These are phyloP conservation scores for Muschampia plurimacula DNA, from an alignment of 2,888 invertebrate species.

Conservation along the genomic window DNA sequence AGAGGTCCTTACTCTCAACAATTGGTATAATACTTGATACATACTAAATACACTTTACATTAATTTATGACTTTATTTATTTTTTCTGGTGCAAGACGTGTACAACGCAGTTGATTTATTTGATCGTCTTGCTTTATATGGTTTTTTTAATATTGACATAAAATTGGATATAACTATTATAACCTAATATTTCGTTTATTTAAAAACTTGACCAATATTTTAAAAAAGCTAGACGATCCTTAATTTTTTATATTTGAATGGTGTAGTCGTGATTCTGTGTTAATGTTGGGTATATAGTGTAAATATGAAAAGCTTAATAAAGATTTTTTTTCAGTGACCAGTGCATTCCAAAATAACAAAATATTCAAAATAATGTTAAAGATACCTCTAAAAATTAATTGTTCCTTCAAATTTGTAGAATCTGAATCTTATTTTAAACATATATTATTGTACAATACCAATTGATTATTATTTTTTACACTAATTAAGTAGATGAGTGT, in stretches of 20 bases:
- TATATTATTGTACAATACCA: too few relatives aligned
- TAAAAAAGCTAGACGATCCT: constrained; percentile 49
- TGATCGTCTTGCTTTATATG: constrained; percentile 57
- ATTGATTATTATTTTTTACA: too few relatives aligned
- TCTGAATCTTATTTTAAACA: not conserved
- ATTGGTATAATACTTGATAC: too few relatives aligned
- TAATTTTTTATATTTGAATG: constrained; percentile 35
- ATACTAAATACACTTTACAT: not conserved
- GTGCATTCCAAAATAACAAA: constrained; percentile 4
- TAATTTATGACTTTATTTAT: constrained; percentile 7
- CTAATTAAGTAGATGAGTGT: too few relatives aligned
- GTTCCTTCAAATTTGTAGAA: not conserved
- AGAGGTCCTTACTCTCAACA: too few relatives aligned
- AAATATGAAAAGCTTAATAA: constrained; percentile 41
- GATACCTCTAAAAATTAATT: not conserved
- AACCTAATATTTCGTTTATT: constrained; percentile 1
- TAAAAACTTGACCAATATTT: constrained; percentile 5
- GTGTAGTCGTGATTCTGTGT: constrained; percentile 52
- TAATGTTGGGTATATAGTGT: constrained; percentile 47
- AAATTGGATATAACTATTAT: constrained; percentile 1
- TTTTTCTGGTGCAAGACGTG: constrained; percentile 40
- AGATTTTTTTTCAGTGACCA: not conserved
- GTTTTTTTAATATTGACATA: constrained; percentile 33
- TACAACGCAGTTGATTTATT: constrained; percentile 48
- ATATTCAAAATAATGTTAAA: not conserved